A percentile compares a stretch with the other conserved stretches of the same genome.
These are phyloP conservation scores for Buceros bicornis DNA, from an alignment of 2,797 vertebrate genomes.

Conservation along the genomic window DNA sequence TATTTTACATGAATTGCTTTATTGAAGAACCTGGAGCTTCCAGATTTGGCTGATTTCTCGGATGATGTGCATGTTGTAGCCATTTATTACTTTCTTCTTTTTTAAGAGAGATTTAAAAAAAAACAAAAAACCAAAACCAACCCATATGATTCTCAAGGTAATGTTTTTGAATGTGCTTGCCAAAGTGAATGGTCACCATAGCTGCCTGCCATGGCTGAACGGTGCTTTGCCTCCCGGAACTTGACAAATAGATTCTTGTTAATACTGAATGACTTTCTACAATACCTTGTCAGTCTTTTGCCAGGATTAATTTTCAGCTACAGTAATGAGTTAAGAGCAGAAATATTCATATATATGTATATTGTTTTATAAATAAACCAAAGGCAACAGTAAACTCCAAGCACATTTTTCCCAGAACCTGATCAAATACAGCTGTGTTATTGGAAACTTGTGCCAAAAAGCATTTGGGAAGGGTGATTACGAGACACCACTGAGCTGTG, in stretches of 20 bases:
- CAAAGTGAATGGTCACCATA: conserved; percentile 16
- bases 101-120: background rate
- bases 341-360: background rate
- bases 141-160: background rate
- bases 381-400: background rate
- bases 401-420: background rate
- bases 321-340: background rate
- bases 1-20: background rate
- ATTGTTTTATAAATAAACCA: background rate
- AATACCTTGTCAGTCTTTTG: background rate
- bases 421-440: background rate
- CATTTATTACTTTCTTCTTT: background rate
- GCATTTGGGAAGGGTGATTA: background rate
- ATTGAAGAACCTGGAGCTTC: background rate
- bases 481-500: background rate
- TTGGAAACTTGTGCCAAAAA: background rate
- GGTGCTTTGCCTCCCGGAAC: background rate
- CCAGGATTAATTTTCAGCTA: background rate
- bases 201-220: background rate
- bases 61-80: background rate
- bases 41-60: background rate
- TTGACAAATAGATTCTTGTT: conserved; percentile 15
- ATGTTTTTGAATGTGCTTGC: background rate
- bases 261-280: conserved; percentile 31
- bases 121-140: background rate